These are phyloP conservation scores for Artibeus lituratus DNA, from an alignment of 2,797 vertebrate genomes.

Conservation along the genomic window DNA sequence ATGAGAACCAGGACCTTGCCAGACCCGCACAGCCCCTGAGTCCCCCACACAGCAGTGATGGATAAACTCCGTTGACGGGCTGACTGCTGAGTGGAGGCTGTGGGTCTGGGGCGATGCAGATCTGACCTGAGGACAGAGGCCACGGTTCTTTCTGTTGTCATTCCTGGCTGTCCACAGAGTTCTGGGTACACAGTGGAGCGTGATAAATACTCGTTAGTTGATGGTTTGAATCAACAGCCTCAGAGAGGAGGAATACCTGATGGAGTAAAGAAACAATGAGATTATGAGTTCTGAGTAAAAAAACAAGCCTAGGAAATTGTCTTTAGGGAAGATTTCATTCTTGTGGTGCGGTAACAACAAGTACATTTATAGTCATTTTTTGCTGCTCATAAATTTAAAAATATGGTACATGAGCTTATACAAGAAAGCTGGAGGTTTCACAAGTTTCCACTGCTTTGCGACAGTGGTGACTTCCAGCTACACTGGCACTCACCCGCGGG, in stretches of 20 bases:
- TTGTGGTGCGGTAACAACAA: not conserved
- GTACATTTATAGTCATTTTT: not conserved
- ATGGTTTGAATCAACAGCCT: not conserved
- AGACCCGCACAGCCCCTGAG: not conserved
- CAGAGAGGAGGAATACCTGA: no score
- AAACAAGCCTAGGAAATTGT: not conserved
- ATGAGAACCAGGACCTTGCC: not conserved
- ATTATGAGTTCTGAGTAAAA: not conserved
- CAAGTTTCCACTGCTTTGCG: conserved; percentile 27
- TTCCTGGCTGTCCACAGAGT: not conserved
- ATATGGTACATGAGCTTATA: not conserved
- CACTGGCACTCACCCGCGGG: not conserved
- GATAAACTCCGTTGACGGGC: not conserved
- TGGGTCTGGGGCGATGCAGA: not conserved
- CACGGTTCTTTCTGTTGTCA: not conserved
- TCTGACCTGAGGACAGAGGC: not conserved
- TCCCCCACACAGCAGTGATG: not conserved
- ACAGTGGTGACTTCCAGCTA: not conserved
- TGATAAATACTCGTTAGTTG: not conserved
- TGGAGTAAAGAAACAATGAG: not conserved
- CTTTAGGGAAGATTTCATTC: not conserved
- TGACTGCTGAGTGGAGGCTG: not conserved
- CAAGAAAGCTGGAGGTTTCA: not conserved
- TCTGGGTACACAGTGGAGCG: not conserved
- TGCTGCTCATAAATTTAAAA: conserved; percentile 16